A percentile compares a stretch with the other conserved stretches of the same genome.
Evolutionary conservation across 1,140 invertebrate species (phyloP).

Genomic region (Nomia melanderi): DNA sequence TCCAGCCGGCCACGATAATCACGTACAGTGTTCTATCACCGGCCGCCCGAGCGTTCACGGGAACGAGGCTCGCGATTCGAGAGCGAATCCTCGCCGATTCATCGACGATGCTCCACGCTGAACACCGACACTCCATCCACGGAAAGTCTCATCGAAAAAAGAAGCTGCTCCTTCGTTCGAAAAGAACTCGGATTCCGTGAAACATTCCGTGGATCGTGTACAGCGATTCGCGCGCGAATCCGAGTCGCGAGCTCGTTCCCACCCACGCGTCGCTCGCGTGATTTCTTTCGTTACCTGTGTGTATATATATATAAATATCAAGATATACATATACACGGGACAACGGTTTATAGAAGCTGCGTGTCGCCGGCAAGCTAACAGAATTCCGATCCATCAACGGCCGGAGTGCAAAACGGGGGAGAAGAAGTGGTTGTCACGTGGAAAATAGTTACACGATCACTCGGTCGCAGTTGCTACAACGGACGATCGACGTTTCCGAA

Average conservation of each 20-base stretch:
- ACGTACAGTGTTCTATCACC: slow-evolving; percentile 10
- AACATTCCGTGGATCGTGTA: neutral
- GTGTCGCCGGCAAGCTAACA: slow-evolving; percentile 26
- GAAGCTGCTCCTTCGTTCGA: no score
- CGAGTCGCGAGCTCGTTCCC: slow-evolving; percentile 22
- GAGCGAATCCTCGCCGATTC: neutral
- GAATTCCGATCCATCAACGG: slow-evolving; percentile 1
- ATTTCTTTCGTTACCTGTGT: neutral
- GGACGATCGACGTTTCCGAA: slow-evolving; percentile 75
- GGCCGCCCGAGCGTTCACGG: no score
- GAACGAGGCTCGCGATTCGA: slow-evolving; percentile 21
- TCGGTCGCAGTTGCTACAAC: slow-evolving; percentile 88
- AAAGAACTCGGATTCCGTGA: no score
- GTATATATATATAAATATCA: no score
- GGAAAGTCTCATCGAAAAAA: no score
- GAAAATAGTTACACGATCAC: slow-evolving; percentile 87
- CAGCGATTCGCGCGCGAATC: no score
- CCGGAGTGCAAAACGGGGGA: slow-evolving; percentile 14
- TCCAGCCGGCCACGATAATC: slow-evolving; percentile 31
- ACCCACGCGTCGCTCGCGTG: neutral
- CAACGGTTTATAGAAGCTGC: slow-evolving; percentile 34
- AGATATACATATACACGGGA: no score
- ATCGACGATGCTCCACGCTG: neutral
- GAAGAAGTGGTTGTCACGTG: slow-evolving; percentile 47
- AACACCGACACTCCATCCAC: no score